Conservation (phyloP, 2,888 invertebrate species). For the Molorchus minor region DNA sequence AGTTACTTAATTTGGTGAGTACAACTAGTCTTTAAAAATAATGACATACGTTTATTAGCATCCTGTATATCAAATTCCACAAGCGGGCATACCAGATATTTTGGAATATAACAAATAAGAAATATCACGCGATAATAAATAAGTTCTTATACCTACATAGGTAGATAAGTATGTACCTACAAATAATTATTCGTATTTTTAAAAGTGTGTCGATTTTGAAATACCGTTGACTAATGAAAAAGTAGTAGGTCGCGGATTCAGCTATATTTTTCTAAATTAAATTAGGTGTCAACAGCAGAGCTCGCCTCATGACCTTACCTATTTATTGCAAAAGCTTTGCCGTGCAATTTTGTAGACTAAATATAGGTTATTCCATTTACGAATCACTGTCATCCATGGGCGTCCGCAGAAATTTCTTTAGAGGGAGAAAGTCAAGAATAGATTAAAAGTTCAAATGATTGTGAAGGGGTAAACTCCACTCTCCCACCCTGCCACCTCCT, state of each 20-base stretch:
- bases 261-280: slow-evolving; percentile 15
- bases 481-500: not conserved
- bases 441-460: not conserved
- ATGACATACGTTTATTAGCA: no score
- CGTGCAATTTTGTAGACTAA: not conserved
- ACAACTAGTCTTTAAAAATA: no score
- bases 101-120: no score
- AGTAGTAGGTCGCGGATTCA: slow-evolving; percentile 23
- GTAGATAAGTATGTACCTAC: not conserved
- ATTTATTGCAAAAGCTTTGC: slow-evolving; percentile 8
- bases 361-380: no score
- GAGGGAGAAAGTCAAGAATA: no score
- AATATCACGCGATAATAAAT: no score
- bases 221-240: slow-evolving; percentile 26
- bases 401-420: no score
- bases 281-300: not conserved
- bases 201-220: slow-evolving; percentile 30
- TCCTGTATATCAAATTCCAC: no score
- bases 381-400: no score
- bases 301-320: slow-evolving; percentile 16
- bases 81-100: no score
- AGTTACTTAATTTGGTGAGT: no score
- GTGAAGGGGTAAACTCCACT: not conserved
- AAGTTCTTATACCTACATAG: not conserved
- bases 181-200: no score